A percentile compares a stretch with the other conserved stretches of the same genome.
phyloP scores from a whole-genome alignment of 2,797 vertebrate species.

The Cuculus canorus region DNA sequence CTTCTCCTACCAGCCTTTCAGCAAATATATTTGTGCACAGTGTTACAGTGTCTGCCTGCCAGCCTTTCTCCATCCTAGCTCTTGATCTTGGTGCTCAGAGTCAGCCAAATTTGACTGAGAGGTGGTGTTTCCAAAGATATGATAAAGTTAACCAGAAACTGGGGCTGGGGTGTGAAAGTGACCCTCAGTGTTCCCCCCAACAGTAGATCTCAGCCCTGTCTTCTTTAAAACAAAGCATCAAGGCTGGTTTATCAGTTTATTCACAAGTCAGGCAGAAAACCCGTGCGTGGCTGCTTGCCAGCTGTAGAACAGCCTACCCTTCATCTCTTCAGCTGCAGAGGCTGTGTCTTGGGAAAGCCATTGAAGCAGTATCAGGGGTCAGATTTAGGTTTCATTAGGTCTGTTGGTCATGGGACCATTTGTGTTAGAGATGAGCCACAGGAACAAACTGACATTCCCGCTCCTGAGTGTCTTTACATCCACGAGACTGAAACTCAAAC shows the following conservation, averaged over 20 bases:
- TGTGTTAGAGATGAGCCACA: not conserved
- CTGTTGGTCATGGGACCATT: not conserved
- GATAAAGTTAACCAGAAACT: not conserved
- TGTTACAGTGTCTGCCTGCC: not conserved
- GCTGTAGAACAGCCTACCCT: not conserved
- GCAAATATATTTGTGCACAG: not conserved
- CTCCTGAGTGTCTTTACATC: fast-evolving
- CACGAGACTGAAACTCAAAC: not conserved
- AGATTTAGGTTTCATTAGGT: not conserved
- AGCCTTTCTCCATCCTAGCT: not conserved
- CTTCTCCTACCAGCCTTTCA: not conserved
- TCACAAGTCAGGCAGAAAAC: not conserved
- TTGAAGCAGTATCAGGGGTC: not conserved
- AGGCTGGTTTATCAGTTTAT: not conserved
- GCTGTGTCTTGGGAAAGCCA: not conserved
- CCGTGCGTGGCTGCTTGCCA: not conserved
- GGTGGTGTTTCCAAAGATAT: not conserved
- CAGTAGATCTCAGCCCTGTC: not conserved
- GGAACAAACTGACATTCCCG: not conserved
- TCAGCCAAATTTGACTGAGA: not conserved
- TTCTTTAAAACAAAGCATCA: not conserved
- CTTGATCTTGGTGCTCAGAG: not conserved
- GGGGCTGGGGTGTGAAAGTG: fast-evolving
- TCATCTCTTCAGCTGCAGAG: fast-evolving
- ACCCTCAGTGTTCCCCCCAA: not conserved